Base-by-base conservation (phyloP, 2,113 vertebrate genomes). In the Coptodon bakossiorum region DNA sequence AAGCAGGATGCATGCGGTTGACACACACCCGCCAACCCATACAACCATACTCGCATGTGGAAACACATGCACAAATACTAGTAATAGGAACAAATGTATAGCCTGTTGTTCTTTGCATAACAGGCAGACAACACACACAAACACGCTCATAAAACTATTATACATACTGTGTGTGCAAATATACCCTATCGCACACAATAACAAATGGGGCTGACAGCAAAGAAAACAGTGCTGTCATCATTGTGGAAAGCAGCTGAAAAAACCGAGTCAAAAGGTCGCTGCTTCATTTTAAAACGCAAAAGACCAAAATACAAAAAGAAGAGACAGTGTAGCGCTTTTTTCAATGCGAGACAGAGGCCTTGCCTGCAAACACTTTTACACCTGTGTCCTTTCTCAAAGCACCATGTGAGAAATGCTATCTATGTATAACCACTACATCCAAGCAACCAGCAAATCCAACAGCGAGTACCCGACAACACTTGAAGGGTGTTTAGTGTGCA, bases 11-110 rank as follows among this genome's bases (percentile, higher is more conserved):
- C 83, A 84, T 79, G 83, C 50, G 59, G 56, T 57, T 7, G 6
- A 45, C 82, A 88, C 93, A 87, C 89, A 43, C 89, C 87, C 88
- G 90, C 84, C 45, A 7, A 45, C 40, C 50, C 52, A 27, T 83
- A 19, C 80, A 12, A 16, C 36, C 27, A 31, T 2, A 45, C 81
- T 88, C 85, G 87, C 89, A 22, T 85, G 88, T 71, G 82, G 36
- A 78, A 88, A 87, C 82, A 80, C 61, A 54, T 83, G 84, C 57
- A 24, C 61, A 9, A 78, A 80, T 81, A 90, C 57, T 59, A 87
- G 43, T 53, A 45, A 87, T 45, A 63, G 17, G 84, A 91, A 86
- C 40, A 17, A 76, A 76, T 10, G 68, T 73, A 45, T 29, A 45
- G 40, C 14, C 22, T 29, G 14, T 9, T 6, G 2, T 53, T 24